A percentile compares a stretch with the other conserved stretches of the same genome.
Evolutionary conservation across 1,140 invertebrate species (phyloP).

Genomic region (Agraylea sexmaculata): DNA sequence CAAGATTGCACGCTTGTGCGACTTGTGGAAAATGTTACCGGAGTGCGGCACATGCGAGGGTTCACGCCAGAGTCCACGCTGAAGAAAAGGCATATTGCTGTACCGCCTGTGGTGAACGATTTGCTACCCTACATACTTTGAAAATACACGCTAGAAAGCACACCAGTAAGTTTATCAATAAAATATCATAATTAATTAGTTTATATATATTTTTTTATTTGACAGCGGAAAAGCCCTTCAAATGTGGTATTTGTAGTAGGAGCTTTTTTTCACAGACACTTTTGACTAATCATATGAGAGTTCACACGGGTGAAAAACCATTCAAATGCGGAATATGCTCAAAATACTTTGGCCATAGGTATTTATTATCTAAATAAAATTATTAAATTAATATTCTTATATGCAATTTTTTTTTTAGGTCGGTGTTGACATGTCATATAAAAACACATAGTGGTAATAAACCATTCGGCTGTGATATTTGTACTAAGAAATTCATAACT

Average conservation of each 20-base stretch:
- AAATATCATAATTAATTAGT: neutral
- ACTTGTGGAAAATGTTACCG: no score
- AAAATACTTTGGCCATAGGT: conserved; percentile 22
- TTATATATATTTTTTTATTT: conserved; percentile 1
- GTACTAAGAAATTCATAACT: conserved; percentile 46
- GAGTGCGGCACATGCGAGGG: conserved; percentile 2
- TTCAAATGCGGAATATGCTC: conserved; percentile 23
- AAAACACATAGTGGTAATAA: conserved; percentile 26
- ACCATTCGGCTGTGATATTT: conserved; percentile 35
- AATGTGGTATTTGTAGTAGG: conserved; percentile 21
- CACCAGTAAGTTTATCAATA: conserved; percentile 13
- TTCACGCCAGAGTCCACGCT: conserved; percentile 1
- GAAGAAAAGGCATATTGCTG: conserved; percentile 8
- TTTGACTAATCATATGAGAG: conserved; percentile 18
- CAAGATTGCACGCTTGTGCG: conserved; percentile 5
- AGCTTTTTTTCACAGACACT: conserved; percentile 16
- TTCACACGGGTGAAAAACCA: conserved; percentile 21
- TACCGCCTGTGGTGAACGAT: conserved; percentile 16
- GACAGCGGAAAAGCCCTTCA: conserved; percentile 25
- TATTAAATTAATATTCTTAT: neutral
- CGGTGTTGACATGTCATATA: conserved; percentile 16
- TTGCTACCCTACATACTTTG: conserved; percentile 13
- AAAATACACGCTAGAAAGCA: conserved; percentile 18
- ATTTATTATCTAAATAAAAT: conserved; percentile 1
- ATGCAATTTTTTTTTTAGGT: conserved; percentile 14